A percentile compares a stretch with the other conserved stretches of the same genome.
These are phyloP conservation scores for Sphaeramia orbicularis DNA, from an alignment of 2,797 vertebrate genomes.

Conservation along the genomic window DNA sequence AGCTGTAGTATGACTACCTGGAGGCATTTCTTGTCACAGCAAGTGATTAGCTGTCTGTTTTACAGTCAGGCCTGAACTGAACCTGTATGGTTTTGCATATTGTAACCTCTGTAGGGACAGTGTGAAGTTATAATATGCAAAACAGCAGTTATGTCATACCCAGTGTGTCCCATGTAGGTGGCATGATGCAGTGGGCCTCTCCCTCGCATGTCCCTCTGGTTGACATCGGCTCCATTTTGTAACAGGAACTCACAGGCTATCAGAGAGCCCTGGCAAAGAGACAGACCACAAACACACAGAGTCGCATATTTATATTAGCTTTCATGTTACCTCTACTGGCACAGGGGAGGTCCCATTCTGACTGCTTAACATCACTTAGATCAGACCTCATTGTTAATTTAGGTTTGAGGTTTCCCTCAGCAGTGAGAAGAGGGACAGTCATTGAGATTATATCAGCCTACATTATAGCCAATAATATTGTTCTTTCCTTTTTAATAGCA, in stretches of 20 bases:
- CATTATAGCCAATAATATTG: too few relatives aligned
- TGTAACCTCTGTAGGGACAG: too few relatives aligned
- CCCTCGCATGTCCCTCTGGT: constrained; percentile 93
- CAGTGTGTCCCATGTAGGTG: constrained; percentile 93
- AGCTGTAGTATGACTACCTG: too few relatives aligned
- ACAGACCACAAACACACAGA: background rate
- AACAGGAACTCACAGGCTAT: constrained; percentile 96
- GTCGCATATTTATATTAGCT: background rate
- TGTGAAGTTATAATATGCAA: too few relatives aligned
- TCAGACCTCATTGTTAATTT: background rate
- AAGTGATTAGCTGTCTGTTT: too few relatives aligned
- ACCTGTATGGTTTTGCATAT: too few relatives aligned
- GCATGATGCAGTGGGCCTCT: constrained; percentile 95
- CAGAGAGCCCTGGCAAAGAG: constrained; percentile 89
- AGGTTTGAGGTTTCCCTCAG: background rate
- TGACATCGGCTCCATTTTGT: constrained; percentile 96
- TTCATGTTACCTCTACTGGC: background rate
- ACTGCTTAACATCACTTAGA: background rate
- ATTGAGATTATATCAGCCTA: background rate
- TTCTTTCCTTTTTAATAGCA: background rate
- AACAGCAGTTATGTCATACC: constrained; percentile 79
- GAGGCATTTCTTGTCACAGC: too few relatives aligned
- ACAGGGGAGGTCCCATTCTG: background rate
- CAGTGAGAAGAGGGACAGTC: background rate
- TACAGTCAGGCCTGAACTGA: too few relatives aligned